phyloP scores from a whole-genome alignment of 2,113 vertebrate genomes.

The Atrichornis clamosus region DNA sequence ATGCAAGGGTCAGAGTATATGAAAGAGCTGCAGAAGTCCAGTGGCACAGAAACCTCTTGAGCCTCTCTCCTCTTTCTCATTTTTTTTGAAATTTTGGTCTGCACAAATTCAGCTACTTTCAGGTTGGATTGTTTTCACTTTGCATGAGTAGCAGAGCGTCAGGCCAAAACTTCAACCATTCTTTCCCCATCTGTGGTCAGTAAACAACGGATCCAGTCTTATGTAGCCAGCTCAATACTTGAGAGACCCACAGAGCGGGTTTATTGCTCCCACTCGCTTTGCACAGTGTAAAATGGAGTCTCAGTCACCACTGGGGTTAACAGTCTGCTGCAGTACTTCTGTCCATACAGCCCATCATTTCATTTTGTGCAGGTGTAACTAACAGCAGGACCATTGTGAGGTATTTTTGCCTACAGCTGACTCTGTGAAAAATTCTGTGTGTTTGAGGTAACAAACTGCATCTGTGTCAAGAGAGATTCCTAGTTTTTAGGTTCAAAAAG shows the following conservation, averaged over 20 bases:
- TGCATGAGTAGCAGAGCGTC: not conserved
- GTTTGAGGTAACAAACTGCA: not conserved
- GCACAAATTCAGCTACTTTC: not conserved
- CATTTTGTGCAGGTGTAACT: not conserved
- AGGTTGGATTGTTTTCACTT: not conserved
- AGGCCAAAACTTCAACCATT: not conserved
- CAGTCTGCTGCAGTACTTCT: not conserved
- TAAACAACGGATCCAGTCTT: not conserved
- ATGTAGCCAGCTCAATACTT: not conserved
- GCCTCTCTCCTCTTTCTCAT: not conserved
- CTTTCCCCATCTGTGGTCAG: not conserved
- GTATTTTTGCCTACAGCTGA: not conserved
- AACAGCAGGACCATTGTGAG: not conserved
- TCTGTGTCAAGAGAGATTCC: not conserved
- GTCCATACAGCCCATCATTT: not conserved
- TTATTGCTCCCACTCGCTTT: not conserved
- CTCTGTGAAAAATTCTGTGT: not conserved
- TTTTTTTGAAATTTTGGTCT: not conserved
- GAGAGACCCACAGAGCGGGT: not conserved
- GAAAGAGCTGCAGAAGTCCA: not conserved
- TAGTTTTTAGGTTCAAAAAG: not conserved
- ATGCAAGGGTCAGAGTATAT: not conserved
- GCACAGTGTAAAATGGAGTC: fast-evolving
- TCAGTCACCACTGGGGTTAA: not conserved
- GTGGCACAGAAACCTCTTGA: not conserved